Evolutionary conservation across 2,797 vertebrate genomes (phyloP), one percentile per base, ranked within the genome.

Genomic region (Ibycter americanus): DNA sequence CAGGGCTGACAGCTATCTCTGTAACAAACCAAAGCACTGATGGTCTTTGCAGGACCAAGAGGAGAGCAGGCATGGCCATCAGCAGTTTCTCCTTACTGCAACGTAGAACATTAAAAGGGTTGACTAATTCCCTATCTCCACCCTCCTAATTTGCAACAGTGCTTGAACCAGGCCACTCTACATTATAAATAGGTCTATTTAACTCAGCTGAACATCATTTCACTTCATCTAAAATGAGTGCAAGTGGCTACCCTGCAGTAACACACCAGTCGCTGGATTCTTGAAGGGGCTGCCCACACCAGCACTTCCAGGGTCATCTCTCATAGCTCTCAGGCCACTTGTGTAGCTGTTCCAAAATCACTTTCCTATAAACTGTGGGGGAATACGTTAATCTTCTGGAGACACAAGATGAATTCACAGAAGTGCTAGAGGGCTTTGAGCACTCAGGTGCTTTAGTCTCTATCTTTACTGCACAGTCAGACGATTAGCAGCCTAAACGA

Each of bases 351-450:
- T 66, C 36, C 51, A 66, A 56, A 80, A 70, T 17, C 3, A 42
- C 59, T 83, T 56, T 29, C 40, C 0, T 1, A 20, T 34, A 49
- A 89, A 38, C 8, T 0, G 0, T 1, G 11, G 19, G 16, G n/a
- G 13, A 49, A 73, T 36, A 51, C 22, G 17, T 47, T 26, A 19
- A 31, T 25, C 26, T 83, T 81, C 38, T 62, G 32, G 21, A 78
- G 49, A 70, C 34, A 40, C 0, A 1, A 78, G 19, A 55, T 29
- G 9, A 92, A 59, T 63, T 47, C 20, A 44, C 29, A 9, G 14
- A 85, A 21, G 12, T 79, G 23, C 29, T 23, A 55, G 36, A 77
- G 47, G 19, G 42, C 19, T 66, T 54, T 58, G 54, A 93, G 76
- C 40, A 34, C 15, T 58, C 27, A 8, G 36, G 21, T 6, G 3